A percentile compares a stretch with the other conserved stretches of the same genome.
phyloP scores from a whole-genome alignment of 2,888 invertebrate species.

The Leptopilina drosophilae region DNA sequence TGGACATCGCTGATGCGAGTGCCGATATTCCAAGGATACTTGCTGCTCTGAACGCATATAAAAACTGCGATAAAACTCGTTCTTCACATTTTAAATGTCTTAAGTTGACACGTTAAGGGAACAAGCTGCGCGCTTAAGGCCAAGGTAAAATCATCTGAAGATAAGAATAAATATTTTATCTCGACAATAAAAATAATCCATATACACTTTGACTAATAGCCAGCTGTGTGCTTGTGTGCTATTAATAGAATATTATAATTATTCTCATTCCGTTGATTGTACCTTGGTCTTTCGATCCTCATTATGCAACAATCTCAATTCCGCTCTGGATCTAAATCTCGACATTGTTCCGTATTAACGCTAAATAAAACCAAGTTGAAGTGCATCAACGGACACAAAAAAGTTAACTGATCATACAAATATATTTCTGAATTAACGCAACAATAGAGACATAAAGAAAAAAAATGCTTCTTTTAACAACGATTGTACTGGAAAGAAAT shows the following conservation, averaged over 20 bases:
- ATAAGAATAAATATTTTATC: slow-evolving; percentile 24
- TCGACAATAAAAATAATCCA: slow-evolving; percentile 12
- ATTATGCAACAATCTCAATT: background rate
- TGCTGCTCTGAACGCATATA: slow-evolving; percentile 22
- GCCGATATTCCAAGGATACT: slow-evolving; percentile 38
- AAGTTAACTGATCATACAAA: no score
- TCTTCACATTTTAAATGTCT: slow-evolving; percentile 39
- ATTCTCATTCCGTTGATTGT: slow-evolving; percentile 10
- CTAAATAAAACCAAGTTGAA: no score
- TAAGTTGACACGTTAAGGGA: slow-evolving; percentile 39
- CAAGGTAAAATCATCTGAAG: slow-evolving; percentile 25
- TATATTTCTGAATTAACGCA: no score
- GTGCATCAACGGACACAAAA: no score
- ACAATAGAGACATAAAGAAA: no score
- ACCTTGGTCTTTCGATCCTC: slow-evolving; percentile 2
- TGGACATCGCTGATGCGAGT: slow-evolving; percentile 30
- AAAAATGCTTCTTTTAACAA: no score
- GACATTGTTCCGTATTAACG: background rate
- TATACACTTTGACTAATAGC: background rate
- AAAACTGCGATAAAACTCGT: slow-evolving; percentile 35
- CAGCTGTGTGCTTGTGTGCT: background rate
- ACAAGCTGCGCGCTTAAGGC: slow-evolving; percentile 28
- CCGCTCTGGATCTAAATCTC: no score
- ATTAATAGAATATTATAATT: slow-evolving; percentile 19
- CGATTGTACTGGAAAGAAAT: no score